phyloP scores from a whole-genome alignment of 2,797 vertebrate species.

The Hypotaenidia philippensis region DNA sequence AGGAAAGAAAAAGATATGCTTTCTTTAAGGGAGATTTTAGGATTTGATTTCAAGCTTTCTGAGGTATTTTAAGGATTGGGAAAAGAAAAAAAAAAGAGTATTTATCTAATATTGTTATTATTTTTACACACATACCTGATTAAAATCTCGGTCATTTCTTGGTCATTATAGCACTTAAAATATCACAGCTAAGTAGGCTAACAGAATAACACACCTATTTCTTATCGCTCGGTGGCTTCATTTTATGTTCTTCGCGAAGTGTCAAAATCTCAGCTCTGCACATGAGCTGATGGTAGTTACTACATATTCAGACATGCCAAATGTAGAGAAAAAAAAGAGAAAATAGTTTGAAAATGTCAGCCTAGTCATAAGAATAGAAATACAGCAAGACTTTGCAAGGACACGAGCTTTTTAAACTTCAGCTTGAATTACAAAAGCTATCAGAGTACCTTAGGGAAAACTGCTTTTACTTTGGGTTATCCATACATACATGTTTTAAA shows the following conservation, averaged over 20 bases:
- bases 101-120: neutral
- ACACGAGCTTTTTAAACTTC: neutral
- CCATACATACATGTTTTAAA: neutral
- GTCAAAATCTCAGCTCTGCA: neutral
- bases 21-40: neutral
- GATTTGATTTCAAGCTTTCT: neutral
- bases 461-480: neutral
- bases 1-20: accelerated
- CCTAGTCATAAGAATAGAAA: neutral
- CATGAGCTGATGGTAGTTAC: neutral
- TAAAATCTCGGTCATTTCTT: neutral
- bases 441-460: neutral
- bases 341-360: neutral
- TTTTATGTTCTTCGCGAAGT: neutral
- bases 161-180: neutral
- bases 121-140: neutral
- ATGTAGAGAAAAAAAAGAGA: neutral
- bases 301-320: neutral
- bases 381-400: neutral
- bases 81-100: neutral
- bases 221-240: neutral
- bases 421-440: neutral
- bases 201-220: neutral
- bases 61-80: neutral
- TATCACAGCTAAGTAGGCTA: neutral